Percentiles rank a stretch among this genome's conserved stretches.
Evolutionary conservation across 2,113 vertebrate species (phyloP).

Genomic region (Cyprinodon brontotheroides): DNA sequence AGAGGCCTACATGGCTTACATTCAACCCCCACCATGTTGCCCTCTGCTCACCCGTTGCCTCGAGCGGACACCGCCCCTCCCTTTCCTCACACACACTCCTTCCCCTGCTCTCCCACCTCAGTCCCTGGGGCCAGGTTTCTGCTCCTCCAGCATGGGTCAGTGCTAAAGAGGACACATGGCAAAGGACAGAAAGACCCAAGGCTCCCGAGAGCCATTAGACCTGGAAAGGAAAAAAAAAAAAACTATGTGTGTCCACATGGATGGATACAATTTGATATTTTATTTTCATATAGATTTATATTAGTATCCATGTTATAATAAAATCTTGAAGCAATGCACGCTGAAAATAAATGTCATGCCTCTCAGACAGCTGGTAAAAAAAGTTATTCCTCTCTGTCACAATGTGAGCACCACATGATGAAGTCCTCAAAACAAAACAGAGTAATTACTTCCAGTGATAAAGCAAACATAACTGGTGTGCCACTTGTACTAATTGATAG

Average conservation of each 20-base stretch:
- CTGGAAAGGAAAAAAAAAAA: conserved; percentile 18
- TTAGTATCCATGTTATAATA: not conserved
- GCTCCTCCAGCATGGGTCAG: conserved; percentile 75
- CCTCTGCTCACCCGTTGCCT: conserved; percentile 65
- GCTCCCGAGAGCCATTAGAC: conserved; percentile 62
- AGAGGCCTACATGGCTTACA: conserved; percentile 59
- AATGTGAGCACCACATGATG: conserved; percentile 30
- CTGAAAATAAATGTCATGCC: not conserved
- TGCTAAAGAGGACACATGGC: conserved; percentile 76
- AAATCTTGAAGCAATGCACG: not conserved
- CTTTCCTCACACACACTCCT: conserved; percentile 23
- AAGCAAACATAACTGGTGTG: conserved; percentile 55
- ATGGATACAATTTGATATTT: not conserved
- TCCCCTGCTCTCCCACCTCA: conserved; percentile 44
- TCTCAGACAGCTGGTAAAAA: conserved; percentile 9
- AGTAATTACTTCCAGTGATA: conserved; percentile 48
- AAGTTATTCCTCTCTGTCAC: conserved; percentile 5
- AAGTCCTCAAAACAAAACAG: conserved; percentile 27
- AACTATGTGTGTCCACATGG: not conserved
- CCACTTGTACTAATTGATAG: conserved; percentile 59
- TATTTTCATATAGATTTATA: not conserved
- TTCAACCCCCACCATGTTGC: conserved; percentile 70
- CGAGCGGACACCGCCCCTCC: conserved; percentile 39
- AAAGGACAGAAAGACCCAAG: conserved; percentile 72
- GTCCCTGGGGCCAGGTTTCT: conserved; percentile 53